Percentiles rank a stretch among this genome's conserved stretches.
phyloP scores from a whole-genome alignment of 2,797 vertebrate genomes.

The Eospalax fontanierii region DNA sequence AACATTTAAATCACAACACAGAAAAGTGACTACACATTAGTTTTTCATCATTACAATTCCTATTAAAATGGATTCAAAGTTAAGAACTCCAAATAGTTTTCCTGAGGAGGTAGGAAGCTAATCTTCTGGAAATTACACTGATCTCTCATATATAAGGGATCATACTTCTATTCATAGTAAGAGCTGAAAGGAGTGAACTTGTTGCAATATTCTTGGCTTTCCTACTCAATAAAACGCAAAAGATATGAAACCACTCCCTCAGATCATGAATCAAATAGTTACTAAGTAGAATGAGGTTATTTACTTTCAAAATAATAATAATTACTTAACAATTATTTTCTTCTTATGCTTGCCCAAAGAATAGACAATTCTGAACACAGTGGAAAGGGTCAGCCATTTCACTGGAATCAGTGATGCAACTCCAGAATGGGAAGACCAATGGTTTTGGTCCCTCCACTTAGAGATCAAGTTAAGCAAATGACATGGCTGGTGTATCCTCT shows the following conservation, averaged over 20 bases:
- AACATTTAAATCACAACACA: conserved; percentile 49
- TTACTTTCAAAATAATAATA: conserved; percentile 61
- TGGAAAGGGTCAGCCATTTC: conserved; percentile 23
- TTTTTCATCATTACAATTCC: background rate
- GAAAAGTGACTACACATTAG: background rate
- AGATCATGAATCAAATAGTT: conserved; percentile 32
- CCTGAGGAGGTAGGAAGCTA: background rate
- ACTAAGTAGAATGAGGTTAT: background rate
- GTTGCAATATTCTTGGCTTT: conserved; percentile 55
- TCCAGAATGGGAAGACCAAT: background rate
- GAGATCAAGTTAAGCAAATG: background rate
- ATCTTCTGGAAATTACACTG: conserved; percentile 62
- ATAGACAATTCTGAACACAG: background rate
- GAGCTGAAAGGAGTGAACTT: conserved; percentile 44
- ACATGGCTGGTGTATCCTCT: background rate
- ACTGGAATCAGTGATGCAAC: background rate
- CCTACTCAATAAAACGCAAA: conserved; percentile 35
- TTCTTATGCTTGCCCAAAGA: conserved; percentile 3
- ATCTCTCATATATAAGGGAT: conserved; percentile 31
- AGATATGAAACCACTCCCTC: background rate
- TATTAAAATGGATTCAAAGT: conserved; percentile 52
- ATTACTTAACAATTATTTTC: background rate
- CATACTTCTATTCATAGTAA: conserved; percentile 57
- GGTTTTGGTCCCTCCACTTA: background rate
- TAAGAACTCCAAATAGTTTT: conserved; percentile 40